Percentiles rank a stretch among this genome's conserved stretches.
phyloP scores from a whole-genome alignment of 2,113 vertebrate genomes.

The Hystrix cristata region DNA sequence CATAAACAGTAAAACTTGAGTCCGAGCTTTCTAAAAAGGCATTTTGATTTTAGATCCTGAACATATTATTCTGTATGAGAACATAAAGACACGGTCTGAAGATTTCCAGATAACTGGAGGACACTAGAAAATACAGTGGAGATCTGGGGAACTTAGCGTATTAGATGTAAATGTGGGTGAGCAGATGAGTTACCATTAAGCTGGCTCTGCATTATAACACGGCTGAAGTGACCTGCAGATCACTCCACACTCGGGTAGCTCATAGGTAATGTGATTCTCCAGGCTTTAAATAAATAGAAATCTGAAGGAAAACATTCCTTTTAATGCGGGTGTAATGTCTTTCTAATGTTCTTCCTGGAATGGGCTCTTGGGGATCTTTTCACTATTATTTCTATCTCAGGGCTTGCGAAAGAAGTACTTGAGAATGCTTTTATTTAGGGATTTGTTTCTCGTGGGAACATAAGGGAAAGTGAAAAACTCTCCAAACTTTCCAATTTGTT shows the following conservation, averaged over 20 bases:
- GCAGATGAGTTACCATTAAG: neutral
- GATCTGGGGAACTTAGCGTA: neutral
- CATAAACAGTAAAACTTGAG: neutral
- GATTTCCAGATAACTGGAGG: neutral
- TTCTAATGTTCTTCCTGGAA: neutral
- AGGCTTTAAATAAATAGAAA: neutral
- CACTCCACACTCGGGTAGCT: neutral
- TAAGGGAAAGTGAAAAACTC: neutral
- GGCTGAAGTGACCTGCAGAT: neutral
- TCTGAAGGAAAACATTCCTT: neutral
- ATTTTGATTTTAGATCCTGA: neutral
- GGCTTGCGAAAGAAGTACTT: slow-evolving; percentile 47
- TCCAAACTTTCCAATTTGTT: slow-evolving; percentile 28
- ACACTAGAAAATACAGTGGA: neutral
- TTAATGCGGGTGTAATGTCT: neutral
- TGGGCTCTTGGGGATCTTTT: neutral
- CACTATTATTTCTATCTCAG: neutral
- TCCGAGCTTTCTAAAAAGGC: neutral
- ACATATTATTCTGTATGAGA: neutral
- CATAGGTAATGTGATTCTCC: neutral
- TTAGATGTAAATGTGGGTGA: neutral
- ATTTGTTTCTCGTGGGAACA: slow-evolving; percentile 67
- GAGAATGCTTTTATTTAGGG: neutral
- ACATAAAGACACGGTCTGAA: neutral
- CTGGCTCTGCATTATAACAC: neutral